Conservation (phyloP, 2,888 invertebrate genomes). For the Lasioglossum figueresi region DNA sequence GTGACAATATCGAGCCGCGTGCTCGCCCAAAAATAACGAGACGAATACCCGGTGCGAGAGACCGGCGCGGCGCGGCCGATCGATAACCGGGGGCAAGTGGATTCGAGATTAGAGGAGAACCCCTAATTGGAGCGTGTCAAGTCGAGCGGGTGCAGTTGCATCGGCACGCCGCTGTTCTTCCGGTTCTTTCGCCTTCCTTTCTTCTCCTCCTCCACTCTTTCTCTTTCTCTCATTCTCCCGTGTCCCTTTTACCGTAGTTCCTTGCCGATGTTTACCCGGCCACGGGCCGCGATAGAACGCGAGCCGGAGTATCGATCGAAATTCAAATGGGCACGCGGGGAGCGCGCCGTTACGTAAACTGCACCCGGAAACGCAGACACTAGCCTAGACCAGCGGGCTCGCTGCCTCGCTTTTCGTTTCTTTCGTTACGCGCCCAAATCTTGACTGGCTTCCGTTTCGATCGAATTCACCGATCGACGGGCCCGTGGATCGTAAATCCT, state of each 20-base stretch:
- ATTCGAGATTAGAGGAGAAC: conserved; percentile 24
- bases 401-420: not conserved
- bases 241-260: not conserved
- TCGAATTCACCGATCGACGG: not conserved
- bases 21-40: conserved; percentile 16
- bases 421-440: not conserved
- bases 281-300: not conserved
- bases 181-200: not conserved
- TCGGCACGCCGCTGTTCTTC: not conserved
- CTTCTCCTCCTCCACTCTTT: too few relatives aligned
- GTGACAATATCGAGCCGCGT: not conserved
- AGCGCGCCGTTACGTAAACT: conserved; percentile 11
- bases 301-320: conserved; percentile 7
- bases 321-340: conserved; percentile 2
- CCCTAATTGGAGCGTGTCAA: conserved; percentile 30
- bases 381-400: not conserved
- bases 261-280: not conserved
- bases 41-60: conserved; percentile 15
- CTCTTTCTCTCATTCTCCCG: not conserved
- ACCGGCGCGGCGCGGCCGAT: conserved; percentile 17
- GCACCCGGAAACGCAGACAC: not conserved
- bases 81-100: conserved; percentile 35
- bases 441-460: not conserved
- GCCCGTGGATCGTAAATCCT: too few relatives aligned
- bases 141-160: not conserved